A percentile compares a stretch with the other conserved stretches of the same genome.
Evolutionary conservation across 2,113 vertebrate species (phyloP).

Genomic region (Ovis aries): ARS-UI_Ramb_v3.0 NC_056054.1:8309001-8309500

Average conservation of each 20-base stretch:
- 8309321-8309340: background rate
- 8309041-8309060: background rate
- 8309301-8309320: background rate
- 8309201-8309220: background rate
- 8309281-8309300: background rate
- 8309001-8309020: background rate
- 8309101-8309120: rapidly evolving
- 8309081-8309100: rapidly evolving
- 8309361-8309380: background rate
- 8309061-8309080: background rate
- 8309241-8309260: background rate
- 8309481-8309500: background rate
- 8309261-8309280: background rate
- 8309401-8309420: background rate
- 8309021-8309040: slow-evolving; percentile 24
- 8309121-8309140: background rate
- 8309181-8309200: background rate
- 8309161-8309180: background rate
- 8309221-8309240: background rate
- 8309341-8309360: background rate
- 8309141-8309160: background rate
- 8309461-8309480: background rate
- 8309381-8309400: background rate
- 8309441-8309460: background rate
- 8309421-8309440: background rate